Base-by-base conservation (phyloP, 2,797 vertebrate genomes). In the Helostoma temminkii region DNA sequence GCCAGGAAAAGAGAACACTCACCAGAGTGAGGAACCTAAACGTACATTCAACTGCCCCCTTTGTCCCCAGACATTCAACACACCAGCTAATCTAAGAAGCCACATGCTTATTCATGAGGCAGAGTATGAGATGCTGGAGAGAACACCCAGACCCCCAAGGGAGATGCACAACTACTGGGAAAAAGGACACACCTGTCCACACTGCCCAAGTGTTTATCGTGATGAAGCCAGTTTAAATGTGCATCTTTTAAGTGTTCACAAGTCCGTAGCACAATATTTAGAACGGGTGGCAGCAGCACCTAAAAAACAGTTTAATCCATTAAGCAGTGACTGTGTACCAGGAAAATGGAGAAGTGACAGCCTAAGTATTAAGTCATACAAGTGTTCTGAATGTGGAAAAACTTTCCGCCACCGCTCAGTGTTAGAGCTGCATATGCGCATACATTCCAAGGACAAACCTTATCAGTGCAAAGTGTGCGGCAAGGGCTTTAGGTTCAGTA, bases 341-440 rank as follows among this genome's bases (percentile, higher is more conserved):
- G 81, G 26, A 24, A 91, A 86, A 37, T 82, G 62, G 60, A 89
- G 25, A 53, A 80, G 7, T 0, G 92, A 93, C 19, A 60, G 68
- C 12, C 2, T 64, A 1, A 90, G 66, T 34, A 52, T 85, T 22
- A 95, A 92, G 74, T 86, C 87, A 0, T 89, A 93, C 48, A 92
- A 87, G 64, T 95, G 95, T 81, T 81, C 83, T 0, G 93, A 95
- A 43, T 95, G 95, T 48, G 93, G 84, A 4, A 95, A 94, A 83
- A 75, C 80, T 0, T 95, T 95, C 81, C 93, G 92, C 48, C 94
- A 95, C 67, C 92, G 92, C 19, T 95, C 95, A 0, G 94, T 95
- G 47, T 86, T 95, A 61, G 93, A 94, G 80, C 78, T 94, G 45
- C 95, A 95, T 58, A 95, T 94, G 93, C 94, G 95, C 64, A 92